Conservation (phyloP, 2,797 vertebrate species). For the Brotula barbata region DNA sequence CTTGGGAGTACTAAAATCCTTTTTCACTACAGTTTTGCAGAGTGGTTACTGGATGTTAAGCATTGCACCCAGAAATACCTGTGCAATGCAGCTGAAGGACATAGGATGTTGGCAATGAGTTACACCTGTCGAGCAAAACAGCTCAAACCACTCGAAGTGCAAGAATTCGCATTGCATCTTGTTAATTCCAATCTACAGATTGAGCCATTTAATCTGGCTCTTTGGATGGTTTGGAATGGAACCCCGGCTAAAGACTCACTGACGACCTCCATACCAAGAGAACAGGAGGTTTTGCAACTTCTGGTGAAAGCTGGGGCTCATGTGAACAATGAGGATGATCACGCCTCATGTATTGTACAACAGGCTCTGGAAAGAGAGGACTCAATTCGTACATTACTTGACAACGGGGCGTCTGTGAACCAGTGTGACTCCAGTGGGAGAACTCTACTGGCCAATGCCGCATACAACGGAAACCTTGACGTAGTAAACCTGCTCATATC, state of each 20-base stretch:
- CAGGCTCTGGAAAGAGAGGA: slow-evolving; percentile 96
- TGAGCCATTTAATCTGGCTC: slow-evolving; percentile 90
- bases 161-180: slow-evolving; percentile 95
- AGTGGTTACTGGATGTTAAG: slow-evolving; percentile 98
- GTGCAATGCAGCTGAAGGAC: slow-evolving; percentile 95
- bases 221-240: slow-evolving; percentile 99
- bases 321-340: slow-evolving; percentile 92
- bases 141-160: slow-evolving; percentile 90
- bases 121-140: slow-evolving; percentile 94
- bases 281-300: slow-evolving; percentile 96
- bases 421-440: slow-evolving; percentile 92
- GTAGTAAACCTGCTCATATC: slow-evolving; percentile 94
- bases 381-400: slow-evolving; percentile 92
- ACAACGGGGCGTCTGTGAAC: slow-evolving; percentile 93
- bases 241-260: slow-evolving; percentile 95
- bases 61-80: slow-evolving; percentile 98
- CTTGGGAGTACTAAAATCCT: slow-evolving; percentile 92
- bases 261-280: slow-evolving; percentile 91
- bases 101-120: slow-evolving; percentile 97
- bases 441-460: slow-evolving; percentile 91
- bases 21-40: slow-evolving; percentile 98
- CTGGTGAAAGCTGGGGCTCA: slow-evolving; percentile 97
- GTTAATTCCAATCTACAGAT: slow-evolving; percentile 93
- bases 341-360: slow-evolving; percentile 90
- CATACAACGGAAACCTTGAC: slow-evolving; percentile 94